Evolutionary conservation across 1,140 invertebrate species (phyloP).

Genomic region (Trichonephila clavipes): DNA sequence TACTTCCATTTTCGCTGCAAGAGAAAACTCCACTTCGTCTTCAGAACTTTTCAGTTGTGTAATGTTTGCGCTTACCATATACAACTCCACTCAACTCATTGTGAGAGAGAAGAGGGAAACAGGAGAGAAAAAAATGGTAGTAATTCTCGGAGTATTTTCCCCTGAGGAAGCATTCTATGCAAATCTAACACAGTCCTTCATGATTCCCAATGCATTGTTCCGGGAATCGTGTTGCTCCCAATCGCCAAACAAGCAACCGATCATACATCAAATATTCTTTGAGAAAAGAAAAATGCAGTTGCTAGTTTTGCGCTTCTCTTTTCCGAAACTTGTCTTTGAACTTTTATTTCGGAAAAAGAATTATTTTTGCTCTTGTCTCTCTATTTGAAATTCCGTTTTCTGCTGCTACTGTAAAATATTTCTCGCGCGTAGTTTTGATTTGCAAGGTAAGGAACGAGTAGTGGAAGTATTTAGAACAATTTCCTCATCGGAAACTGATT

Average conservation of each 20-base stretch:
- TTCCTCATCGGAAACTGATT: no score
- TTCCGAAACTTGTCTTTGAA: neutral
- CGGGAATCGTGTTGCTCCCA: neutral
- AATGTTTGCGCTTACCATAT: neutral
- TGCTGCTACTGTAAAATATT: neutral
- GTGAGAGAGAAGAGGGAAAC: neutral
- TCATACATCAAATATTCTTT: slow-evolving; percentile 36
- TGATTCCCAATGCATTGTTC: neutral
- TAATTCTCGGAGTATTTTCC: neutral
- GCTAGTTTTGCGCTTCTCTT: slow-evolving; percentile 5
- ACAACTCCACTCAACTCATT: neutral
- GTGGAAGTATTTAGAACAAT: no score
- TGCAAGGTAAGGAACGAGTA: neutral
- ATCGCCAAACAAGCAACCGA: neutral
- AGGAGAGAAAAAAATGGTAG: neutral
- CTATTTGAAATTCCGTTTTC: neutral
- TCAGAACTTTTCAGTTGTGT: neutral
- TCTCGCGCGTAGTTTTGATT: neutral
- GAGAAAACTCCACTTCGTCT: neutral
- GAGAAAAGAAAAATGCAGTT: slow-evolving; percentile 15
- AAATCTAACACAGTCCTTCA: neutral
- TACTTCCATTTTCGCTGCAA: neutral
- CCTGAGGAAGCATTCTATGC: neutral
- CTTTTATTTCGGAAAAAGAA: neutral
- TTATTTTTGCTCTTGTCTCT: neutral